Percentiles rank a stretch among this genome's conserved stretches.
Evolutionary conservation across 2,888 invertebrate genomes (phyloP).

Genomic region (Gastracanthus pulcherrimus): DNA sequence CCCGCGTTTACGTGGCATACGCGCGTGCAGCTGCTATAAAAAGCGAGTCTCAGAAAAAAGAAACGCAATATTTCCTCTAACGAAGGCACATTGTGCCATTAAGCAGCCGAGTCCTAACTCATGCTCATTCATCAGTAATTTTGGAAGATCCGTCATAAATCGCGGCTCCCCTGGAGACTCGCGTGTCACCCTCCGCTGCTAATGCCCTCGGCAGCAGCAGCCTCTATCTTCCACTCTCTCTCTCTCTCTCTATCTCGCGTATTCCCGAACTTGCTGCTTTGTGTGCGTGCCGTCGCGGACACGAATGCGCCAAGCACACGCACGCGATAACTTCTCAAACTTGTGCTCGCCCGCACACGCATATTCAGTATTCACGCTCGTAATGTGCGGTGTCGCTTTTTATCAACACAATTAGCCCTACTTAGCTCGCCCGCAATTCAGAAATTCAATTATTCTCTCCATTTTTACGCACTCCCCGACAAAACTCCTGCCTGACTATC

Average conservation of each 20-base stretch:
- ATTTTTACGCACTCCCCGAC: neutral
- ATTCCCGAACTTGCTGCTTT: neutral
- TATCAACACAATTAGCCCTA: conserved; percentile 20
- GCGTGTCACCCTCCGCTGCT: neutral
- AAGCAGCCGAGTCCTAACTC: conserved; percentile 7
- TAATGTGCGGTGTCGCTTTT: too few relatives aligned
- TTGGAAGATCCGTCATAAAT: conserved; percentile 44
- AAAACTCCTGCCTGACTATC: neutral
- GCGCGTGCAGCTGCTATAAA: neutral
- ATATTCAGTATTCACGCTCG: too few relatives aligned
- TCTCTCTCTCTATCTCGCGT: neutral
- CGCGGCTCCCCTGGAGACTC: conserved; percentile 16
- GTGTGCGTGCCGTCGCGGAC: neutral
- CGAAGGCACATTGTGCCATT: conserved; percentile 25
- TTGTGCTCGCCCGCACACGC: too few relatives aligned
- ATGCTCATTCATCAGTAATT: conserved; percentile 34
- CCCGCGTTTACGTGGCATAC: too few relatives aligned
- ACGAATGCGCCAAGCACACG: too few relatives aligned
- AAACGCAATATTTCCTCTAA: conserved; percentile 7
- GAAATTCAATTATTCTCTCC: conserved; percentile 25
- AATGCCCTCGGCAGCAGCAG: neutral
- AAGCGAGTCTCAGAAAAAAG: neutral
- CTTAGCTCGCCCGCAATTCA: neutral
- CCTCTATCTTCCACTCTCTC: neutral
- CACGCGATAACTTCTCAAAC: too few relatives aligned